Evolutionary conservation across 2,888 invertebrate species (phyloP).

Genomic region (Protonemura montana): DNA sequence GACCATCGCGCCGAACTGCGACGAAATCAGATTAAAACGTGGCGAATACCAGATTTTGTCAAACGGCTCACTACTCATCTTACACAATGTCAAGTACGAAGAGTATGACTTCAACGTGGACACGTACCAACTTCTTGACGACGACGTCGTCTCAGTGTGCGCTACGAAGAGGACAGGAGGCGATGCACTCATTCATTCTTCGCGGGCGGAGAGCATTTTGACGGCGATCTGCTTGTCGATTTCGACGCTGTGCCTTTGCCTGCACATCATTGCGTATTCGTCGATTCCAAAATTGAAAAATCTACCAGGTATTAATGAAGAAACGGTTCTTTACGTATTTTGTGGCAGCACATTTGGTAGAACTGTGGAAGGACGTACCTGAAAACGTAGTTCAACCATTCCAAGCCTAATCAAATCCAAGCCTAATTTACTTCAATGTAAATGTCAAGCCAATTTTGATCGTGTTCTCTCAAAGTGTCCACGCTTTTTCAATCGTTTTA

Average conservation of each 20-base stretch:
- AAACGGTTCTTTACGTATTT: too few relatives aligned
- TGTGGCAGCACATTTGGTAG: too few relatives aligned
- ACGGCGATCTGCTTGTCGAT: conserved; percentile 55
- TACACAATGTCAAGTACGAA: not conserved
- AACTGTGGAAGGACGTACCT: too few relatives aligned
- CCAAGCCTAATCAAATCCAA: too few relatives aligned
- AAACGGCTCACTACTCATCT: conserved; percentile 44
- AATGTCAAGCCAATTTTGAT: too few relatives aligned
- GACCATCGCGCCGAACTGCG: not conserved
- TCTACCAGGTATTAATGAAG: conserved; percentile 52
- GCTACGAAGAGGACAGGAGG: not conserved
- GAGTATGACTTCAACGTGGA: conserved; percentile 13
- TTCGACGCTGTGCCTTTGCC: conserved; percentile 55
- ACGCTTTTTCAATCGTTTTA: too few relatives aligned
- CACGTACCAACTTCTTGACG: not conserved
- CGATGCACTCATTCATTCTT: conserved; percentile 50
- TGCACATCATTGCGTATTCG: conserved; percentile 56
- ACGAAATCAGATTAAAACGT: not conserved
- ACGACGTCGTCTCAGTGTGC: conserved; percentile 35
- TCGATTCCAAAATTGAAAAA: conserved; percentile 56
- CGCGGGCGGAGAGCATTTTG: conserved; percentile 52
- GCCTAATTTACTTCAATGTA: too few relatives aligned
- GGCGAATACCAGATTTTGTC: conserved; percentile 47
- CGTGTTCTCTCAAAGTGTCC: too few relatives aligned
- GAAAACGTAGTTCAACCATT: too few relatives aligned